Evolutionary conservation across 2,113 vertebrate species (phyloP), one percentile per base, ranked within the genome.

Genomic region (Cheilinus undulatus): DNA sequence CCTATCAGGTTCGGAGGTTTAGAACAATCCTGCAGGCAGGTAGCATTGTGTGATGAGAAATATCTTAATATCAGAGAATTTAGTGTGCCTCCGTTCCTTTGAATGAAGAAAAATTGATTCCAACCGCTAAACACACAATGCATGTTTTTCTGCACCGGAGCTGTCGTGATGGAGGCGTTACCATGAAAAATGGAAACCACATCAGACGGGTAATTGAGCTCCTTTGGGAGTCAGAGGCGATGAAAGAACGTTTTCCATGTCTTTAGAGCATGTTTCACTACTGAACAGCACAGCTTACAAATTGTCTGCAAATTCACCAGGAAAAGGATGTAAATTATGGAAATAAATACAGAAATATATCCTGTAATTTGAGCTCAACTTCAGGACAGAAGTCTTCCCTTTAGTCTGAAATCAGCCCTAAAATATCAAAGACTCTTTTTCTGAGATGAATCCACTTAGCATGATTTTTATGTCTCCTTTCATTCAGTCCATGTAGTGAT

Each of bases 171-270:
- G 23, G 61, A 69, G 64, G 76, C 66, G 61, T 80, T 30, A 4
- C 61, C 68, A 26, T 79, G 66, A 78, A 56, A 80, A 66, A 84
- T 78, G 30, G 63, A 78, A 83, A 71, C 58, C 66, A 72, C 76
- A 81, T 76, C 51, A 70, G 62, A 80, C 8, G 59, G 65, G 66
- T 73, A 71, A 77, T 57, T 69, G 68, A 80, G 74, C 66, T 69
- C 60, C 61, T 68, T 24, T 17, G 62, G 73, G 76, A 86, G 70
- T 72, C 46, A 13, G 61, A 62, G 62, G 62, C 7, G 2, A 57
- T 53, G 49, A 75, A 67, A 78, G 59, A 17, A 38, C 22, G 40
- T 52, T 69, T 71, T 50, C 34, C 7, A 78, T 69, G 66, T 50
- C 38, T 53, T 61, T 23, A 26, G 49, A 64, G 58, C 9, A 8